Evolutionary conservation across 2,113 vertebrate genomes (phyloP).

Genomic region (Sapayoa aenigma): DNA sequence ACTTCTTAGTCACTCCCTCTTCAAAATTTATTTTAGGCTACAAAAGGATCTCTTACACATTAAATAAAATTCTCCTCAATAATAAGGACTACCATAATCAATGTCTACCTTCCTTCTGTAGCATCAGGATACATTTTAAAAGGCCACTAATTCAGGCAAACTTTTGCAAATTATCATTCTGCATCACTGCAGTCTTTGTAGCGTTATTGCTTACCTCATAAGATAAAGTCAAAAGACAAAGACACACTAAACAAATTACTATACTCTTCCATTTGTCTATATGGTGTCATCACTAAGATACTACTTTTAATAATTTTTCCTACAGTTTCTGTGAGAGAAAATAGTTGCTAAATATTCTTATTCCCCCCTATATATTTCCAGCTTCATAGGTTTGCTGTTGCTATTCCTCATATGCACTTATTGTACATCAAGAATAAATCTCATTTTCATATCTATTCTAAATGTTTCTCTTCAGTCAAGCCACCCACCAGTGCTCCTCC

Average conservation of each 20-base stretch:
- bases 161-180: background rate
- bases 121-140: background rate
- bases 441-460: background rate
- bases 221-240: background rate
- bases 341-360: background rate
- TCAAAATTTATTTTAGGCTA: background rate
- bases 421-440: background rate
- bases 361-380: background rate
- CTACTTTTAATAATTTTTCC: background rate
- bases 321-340: background rate
- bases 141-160: background rate
- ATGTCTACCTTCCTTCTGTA: background rate
- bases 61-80: background rate
- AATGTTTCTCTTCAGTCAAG: background rate
- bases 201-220: background rate
- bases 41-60: background rate
- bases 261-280: background rate
- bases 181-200: background rate
- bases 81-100: background rate
- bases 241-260: background rate
- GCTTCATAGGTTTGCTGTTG: background rate
- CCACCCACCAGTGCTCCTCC: background rate
- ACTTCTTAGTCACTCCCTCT: background rate
- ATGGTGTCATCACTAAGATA: background rate
- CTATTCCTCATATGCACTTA: background rate